Evolutionary conservation across 2,888 invertebrate species (phyloP), one percentile per base, ranked within the genome.

Genomic region (Xanthostigma xanthostigma): DNA sequence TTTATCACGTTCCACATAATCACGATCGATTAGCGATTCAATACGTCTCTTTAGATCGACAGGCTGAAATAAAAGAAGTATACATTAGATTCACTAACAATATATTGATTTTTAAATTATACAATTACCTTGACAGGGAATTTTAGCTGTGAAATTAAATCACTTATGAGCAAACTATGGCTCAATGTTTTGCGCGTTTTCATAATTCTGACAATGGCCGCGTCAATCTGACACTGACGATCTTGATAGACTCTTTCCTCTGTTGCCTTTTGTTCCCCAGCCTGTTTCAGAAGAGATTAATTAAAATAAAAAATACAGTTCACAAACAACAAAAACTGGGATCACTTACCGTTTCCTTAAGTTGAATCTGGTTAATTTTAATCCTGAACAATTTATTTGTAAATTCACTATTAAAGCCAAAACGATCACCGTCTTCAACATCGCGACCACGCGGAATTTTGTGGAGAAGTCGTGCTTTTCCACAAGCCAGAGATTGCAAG

Each of bases 281-380:
- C 88, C 89, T 90, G 56, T 9, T 14, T 33, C 40, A 41, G n/a
- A 51, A 41, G 44, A 33, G n/a, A 46, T 41, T 42, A 42, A 17
- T 13, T 34, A 41, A 37, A 40, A 41, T 37, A 17, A 14, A 46
- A 17, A 27, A 43, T 11, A 10, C 36, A 38, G 45, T 12, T 45
- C 13, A 13, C 9, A 43, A 37, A 12, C 10, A 36, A 49, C 5
- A 38, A 56, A 8, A 49, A 45, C 8, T 11, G 2, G 12, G 13
- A 41, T 41, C 36, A 65, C 76, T 70, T 64, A 96, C 96, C 64
- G 97, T 97, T 76, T 98, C 98, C 68, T 97, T 97, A 91, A 98
- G 92, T 73, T 98, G 97, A 62, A 98, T 96, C 75, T 98, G 97
- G 74, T 97, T 97, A 62, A 98, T 97, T 73, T 96, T 95, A 66